These are phyloP conservation scores for Strigamia crassipes DNA, from an alignment of 2,888 invertebrate genomes.

Conservation along the genomic window DNA sequence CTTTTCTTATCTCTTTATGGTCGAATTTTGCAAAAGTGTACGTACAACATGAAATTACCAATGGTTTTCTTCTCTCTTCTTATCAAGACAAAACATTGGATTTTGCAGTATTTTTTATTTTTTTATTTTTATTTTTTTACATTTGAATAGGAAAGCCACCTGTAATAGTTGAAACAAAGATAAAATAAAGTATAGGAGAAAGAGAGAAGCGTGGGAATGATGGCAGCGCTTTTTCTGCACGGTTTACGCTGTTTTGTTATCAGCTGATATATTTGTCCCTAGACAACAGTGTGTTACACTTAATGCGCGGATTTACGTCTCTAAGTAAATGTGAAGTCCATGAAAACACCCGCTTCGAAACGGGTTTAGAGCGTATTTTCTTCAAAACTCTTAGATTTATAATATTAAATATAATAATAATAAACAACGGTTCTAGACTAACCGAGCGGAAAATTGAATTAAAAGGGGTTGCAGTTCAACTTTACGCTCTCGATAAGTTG, in stretches of 20 bases:
- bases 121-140: background rate
- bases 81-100: conserved; percentile 6
- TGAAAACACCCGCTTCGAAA: background rate
- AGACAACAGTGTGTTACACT: background rate
- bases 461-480: background rate
- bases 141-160: conserved; percentile 13
- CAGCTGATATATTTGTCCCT: conserved; percentile 30
- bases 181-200: background rate
- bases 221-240: conserved; percentile 19
- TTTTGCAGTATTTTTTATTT: background rate
- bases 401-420: background rate
- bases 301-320: conserved; percentile 20
- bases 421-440: background rate
- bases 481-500: background rate
- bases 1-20: background rate
- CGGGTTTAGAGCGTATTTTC: background rate
- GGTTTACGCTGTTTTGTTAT: conserved; percentile 10
- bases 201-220: background rate
- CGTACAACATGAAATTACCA: background rate
- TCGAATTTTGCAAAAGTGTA: background rate
- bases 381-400: conserved; percentile 12
- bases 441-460: conserved; percentile 19
- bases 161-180: background rate
- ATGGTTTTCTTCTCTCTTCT: background rate
- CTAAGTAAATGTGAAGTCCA: background rate